Percentiles rank a stretch among this genome's conserved stretches.
phyloP scores from a whole-genome alignment of 2,113 vertebrate species.

The Calidris pugnax region DNA sequence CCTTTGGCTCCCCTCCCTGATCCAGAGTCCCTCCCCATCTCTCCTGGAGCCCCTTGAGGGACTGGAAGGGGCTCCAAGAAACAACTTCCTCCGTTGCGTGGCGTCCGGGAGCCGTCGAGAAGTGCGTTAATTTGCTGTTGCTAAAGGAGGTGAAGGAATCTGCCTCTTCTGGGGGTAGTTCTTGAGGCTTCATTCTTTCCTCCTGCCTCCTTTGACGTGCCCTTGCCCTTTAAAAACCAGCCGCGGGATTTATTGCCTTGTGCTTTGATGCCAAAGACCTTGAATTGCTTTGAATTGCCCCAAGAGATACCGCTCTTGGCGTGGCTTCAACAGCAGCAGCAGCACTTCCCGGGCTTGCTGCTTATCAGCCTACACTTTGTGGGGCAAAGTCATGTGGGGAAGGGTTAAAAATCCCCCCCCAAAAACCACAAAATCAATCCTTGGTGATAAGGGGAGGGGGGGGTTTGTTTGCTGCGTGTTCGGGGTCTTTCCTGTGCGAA shows the following conservation, averaged over 20 bases:
- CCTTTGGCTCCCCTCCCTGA: too few species aligned
- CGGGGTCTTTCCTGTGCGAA: not conserved
- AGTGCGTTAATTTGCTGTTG: not conserved
- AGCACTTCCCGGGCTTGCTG: not conserved
- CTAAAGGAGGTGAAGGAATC: not conserved
- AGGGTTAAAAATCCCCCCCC: not conserved
- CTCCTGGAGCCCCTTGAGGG: too few species aligned
- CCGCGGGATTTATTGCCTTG: not conserved
- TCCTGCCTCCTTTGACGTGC: rapidly evolving
- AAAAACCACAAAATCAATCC: not conserved
- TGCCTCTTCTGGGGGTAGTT: not conserved
- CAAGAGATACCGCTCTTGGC: not conserved
- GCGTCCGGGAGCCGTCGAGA: not conserved
- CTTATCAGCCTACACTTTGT: not conserved
- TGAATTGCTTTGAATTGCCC: not conserved
- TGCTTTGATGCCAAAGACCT: not conserved
- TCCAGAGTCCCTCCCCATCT: too few species aligned
- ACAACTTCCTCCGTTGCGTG: not conserved
- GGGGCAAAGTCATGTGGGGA: not conserved
- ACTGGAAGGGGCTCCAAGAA: too few species aligned
- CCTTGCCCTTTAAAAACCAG: not conserved
- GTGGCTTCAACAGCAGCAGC: not conserved
- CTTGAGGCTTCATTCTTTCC: not conserved
- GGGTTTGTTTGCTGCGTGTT: not conserved
- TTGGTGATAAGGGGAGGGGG: not conserved